A percentile compares a stretch with the other conserved stretches of the same genome.
Conservation (phyloP, 2,797 vertebrate genomes). For the Ctenochaetus hawaiiensis region DNA sequence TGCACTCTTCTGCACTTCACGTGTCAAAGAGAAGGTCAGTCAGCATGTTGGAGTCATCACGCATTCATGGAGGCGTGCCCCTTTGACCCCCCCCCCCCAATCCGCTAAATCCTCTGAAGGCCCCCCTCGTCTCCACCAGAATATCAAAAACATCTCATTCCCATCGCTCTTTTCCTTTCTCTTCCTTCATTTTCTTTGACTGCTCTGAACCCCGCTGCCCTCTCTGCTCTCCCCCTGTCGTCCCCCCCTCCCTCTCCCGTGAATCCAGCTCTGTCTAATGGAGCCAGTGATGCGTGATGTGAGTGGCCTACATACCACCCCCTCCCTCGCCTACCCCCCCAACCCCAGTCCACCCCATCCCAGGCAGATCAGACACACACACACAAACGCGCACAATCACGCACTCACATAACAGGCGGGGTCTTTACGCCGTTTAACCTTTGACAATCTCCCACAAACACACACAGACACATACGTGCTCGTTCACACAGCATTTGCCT, state of each 20-base stretch:
- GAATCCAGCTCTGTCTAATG: constrained; percentile 58
- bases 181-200: constrained; percentile 42
- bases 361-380: constrained; percentile 31
- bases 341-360: constrained; percentile 24
- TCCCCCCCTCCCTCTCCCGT: not conserved
- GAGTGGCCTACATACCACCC: constrained; percentile 77
- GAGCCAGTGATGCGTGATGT: constrained; percentile 70
- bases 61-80: constrained; percentile 19
- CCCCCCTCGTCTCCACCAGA: not conserved
- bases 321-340: constrained; percentile 16
- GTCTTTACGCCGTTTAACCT: constrained; percentile 68
- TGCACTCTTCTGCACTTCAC: not conserved
- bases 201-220: constrained; percentile 34
- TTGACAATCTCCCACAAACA: constrained; percentile 44
- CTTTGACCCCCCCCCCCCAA: constrained; percentile 9
- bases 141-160: constrained; percentile 51
- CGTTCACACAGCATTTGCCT: constrained; percentile 10
- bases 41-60: constrained; percentile 42
- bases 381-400: not conserved
- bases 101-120: constrained; percentile 16
- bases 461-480: constrained; percentile 8
- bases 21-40: constrained; percentile 20
- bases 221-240: not conserved
- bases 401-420: not conserved
- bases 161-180: constrained; percentile 39